A percentile compares a stretch with the other conserved stretches of the same genome.
Evolutionary conservation across 2,113 vertebrate species (phyloP).

Genomic region (Bolborhynchus lineola): DNA sequence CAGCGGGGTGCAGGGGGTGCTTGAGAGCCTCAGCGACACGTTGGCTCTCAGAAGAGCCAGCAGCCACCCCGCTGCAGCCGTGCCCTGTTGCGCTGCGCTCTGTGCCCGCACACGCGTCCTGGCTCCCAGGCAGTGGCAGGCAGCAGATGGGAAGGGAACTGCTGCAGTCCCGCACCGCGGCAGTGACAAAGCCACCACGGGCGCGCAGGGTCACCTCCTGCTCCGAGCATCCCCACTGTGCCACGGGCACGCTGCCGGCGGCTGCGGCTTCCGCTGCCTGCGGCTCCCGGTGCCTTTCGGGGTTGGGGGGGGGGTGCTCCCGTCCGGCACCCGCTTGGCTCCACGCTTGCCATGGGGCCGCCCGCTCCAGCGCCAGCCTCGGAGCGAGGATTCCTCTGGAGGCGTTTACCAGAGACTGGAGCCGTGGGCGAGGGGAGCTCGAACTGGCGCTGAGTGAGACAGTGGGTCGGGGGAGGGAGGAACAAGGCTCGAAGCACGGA

Average conservation of each 20-base stretch:
- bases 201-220: conserved; percentile 7
- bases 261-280: neutral
- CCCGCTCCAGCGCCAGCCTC: neutral
- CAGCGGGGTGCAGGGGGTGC: neutral
- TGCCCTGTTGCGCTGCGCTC: neutral
- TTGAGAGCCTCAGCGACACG: neutral
- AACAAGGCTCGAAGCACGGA: neutral
- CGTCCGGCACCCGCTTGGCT: neutral
- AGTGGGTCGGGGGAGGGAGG: neutral
- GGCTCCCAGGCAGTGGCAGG: neutral
- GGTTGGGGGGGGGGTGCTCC: neutral
- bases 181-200: neutral
- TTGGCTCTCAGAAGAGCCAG: neutral
- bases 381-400: neutral
- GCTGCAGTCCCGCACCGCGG: conserved; percentile 4
- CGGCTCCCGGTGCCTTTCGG: neutral
- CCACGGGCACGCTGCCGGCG: neutral
- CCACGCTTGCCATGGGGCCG: neutral
- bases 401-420: conserved; percentile 52
- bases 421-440: conserved; percentile 14
- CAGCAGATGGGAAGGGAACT: conserved; percentile 56
- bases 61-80: neutral
- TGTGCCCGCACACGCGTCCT: neutral
- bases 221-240: neutral
- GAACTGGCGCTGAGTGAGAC: conserved; percentile 40